Base-by-base conservation (phyloP, 1,140 invertebrate species). In the Zaprionus davidi region DNA sequence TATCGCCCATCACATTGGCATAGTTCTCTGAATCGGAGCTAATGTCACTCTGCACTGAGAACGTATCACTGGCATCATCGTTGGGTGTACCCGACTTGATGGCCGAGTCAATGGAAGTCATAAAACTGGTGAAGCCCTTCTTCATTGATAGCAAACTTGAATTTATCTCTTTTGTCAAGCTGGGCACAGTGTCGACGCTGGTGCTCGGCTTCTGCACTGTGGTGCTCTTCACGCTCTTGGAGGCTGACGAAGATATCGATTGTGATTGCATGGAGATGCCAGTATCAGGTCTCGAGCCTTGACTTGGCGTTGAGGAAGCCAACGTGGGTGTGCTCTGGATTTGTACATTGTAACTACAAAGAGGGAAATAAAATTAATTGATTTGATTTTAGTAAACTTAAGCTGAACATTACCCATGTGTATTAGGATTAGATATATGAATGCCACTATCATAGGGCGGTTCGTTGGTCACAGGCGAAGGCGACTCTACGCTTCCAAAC, bases 11-110 rank as follows among this genome's bases (percentile, higher is more conserved):
- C 15, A 96, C 94, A 5, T 96, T 94, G 9, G 96, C 94, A 85
- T 95, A 97, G 79, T 96, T 95, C 77, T 97, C 96, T 77, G 96
- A 96, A 91, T 97, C 96, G 0, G 96, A 97, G 81, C 96, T 97
- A n/a, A 95, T 94, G 73, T 97, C 96, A 71, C 96, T 96, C 67
- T 95, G 94, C 72, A 95, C 94, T 0, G 95, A 96, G 28, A 95
- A 92, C 0, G 94, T 95, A 85, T 96, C 96, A 78, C 95, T 95
- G n/a, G 93, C 93, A 85, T 97, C 96, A 83, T 97, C 96, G 0
- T 95, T 94, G 2, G 95, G 95, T 1, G 94, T 93, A 9, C 91
- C 86, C n/a, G 90, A 92, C 79, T 96, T 95, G 26, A 97, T 91
- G 5, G 96, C 96, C 17, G 96, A 96, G 93, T 97, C 96, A 56